These are phyloP conservation scores for Malacosoma neustria DNA, from an alignment of 2,888 invertebrate genomes.

Conservation along the genomic window DNA sequence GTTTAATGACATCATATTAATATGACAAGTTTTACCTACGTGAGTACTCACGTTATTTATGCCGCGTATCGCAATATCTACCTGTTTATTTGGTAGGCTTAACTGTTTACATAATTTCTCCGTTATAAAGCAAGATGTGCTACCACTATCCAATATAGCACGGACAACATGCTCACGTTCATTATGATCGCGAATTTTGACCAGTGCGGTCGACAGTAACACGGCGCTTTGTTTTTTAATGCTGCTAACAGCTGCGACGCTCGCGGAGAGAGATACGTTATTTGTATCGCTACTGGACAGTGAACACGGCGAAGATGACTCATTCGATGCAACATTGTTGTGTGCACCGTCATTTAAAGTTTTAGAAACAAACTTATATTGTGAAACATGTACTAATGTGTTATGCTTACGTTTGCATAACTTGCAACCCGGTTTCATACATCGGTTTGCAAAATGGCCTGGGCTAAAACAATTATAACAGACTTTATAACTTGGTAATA, in stretches of 20 bases:
- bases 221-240: neutral
- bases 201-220: conserved; percentile 4
- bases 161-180: conserved; percentile 4
- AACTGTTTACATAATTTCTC: conserved; percentile 4
- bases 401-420: conserved; percentile 8
- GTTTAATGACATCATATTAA: conserved; percentile 7
- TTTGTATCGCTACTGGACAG: neutral
- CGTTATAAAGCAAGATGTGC: conserved; percentile 5
- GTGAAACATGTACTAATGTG: conserved; percentile 2
- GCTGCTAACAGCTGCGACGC: no score
- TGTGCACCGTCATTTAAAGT: no score
- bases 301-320: no score
- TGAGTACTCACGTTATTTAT: conserved; percentile 11
- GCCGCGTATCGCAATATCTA: conserved; percentile 9
- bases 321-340: neutral
- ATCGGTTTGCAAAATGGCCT: conserved; percentile 13
- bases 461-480: conserved; percentile 16
- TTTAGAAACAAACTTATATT: neutral
- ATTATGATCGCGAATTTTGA: neutral
- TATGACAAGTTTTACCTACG: conserved; percentile 9
- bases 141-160: conserved; percentile 3
- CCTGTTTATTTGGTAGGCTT: conserved; percentile 1
- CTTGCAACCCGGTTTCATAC: conserved; percentile 6
- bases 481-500: conserved; percentile 7
- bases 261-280: neutral